A percentile compares a stretch with the other conserved stretches of the same genome.
These are phyloP conservation scores for Andricus grossulariae DNA, from an alignment of 1,140 invertebrate species.

Conservation along the genomic window DNA sequence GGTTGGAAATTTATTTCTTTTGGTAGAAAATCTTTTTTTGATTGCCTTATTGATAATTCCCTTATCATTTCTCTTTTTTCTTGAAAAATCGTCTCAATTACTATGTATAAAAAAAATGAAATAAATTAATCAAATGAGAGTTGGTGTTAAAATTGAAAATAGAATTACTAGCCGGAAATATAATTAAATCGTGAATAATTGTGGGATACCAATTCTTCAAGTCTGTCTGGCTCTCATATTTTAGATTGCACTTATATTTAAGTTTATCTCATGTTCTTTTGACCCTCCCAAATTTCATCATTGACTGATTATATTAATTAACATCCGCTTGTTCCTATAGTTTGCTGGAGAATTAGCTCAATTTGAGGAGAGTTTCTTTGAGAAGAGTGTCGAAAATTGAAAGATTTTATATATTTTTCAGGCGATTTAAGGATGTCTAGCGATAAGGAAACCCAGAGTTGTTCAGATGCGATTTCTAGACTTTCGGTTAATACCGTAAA, in stretches of 20 bases:
- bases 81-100: too few relatives aligned
- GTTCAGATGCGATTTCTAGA: slow-evolving; percentile 49
- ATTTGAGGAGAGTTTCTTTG: not conserved
- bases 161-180: too few relatives aligned
- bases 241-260: slow-evolving; percentile 1
- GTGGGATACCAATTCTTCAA: not conserved
- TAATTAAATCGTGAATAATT: too few relatives aligned
- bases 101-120: too few relatives aligned
- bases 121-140: too few relatives aligned
- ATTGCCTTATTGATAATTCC: too few relatives aligned
- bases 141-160: too few relatives aligned
- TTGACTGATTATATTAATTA: not conserved
- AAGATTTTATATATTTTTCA: not conserved
- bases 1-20: too few relatives aligned
- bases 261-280: slow-evolving; percentile 12
- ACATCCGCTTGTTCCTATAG: not conserved
- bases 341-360: not conserved
- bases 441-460: slow-evolving; percentile 46
- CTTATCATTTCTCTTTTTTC: too few relatives aligned
- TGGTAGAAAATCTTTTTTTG: too few relatives aligned
- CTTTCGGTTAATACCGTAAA: slow-evolving; percentile 44
- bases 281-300: slow-evolving; percentile 11
- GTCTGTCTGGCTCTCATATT: slow-evolving; percentile 9
- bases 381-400: not conserved
- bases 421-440: slow-evolving; percentile 47